Base-by-base conservation (phyloP, 1,140 invertebrate species). In the Heliconius eleuchia region DNA sequence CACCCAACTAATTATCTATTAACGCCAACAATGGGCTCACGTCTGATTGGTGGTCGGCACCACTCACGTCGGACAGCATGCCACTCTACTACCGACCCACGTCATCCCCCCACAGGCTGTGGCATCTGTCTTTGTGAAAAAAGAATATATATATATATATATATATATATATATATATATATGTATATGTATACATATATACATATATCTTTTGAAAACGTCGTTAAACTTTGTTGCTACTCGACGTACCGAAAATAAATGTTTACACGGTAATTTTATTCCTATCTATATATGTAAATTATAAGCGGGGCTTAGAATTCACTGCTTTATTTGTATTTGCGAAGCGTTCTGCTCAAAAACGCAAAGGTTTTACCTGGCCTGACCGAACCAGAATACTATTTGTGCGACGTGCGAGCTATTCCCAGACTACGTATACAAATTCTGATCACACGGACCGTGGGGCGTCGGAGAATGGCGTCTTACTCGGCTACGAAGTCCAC, bases 1-100 rank as follows among this genome's bases (percentile, higher is more conserved):
- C 86, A 92, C 84, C 86, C 83, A 87, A 87, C 91, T 93, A 93
- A 93, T 93, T 92, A 93, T 89, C 91, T 92, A 91, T 92, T 91
- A 92, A 82, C 87, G 87, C 81, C 88, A 89, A 93, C 91, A 93
- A 93, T 93, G 85, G 88, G 88, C 87, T 84, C 90, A 91, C 91
- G 90, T 90, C 89, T 88, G 77, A 70, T 73, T 77, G 76, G 76
- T 23, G 66, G 6, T 6, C 74, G 80, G 78, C 80, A 71, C 46
- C 80, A 71, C 55, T 66, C 71, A 66, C 77, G 46, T 76, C 74
- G 79, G 77, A 72, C 34, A 60, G 80, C 55, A 82, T 66, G 81
- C 37, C 55, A 11, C n/a, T 52, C 37, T 19, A 30, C 39, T 50
- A 74, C 42, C 27, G 50, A 5, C 50, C 30, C 66, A 60, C 37